Base-by-base conservation (phyloP, 2,888 invertebrate genomes). In the Agrochola lychnidis region DNA sequence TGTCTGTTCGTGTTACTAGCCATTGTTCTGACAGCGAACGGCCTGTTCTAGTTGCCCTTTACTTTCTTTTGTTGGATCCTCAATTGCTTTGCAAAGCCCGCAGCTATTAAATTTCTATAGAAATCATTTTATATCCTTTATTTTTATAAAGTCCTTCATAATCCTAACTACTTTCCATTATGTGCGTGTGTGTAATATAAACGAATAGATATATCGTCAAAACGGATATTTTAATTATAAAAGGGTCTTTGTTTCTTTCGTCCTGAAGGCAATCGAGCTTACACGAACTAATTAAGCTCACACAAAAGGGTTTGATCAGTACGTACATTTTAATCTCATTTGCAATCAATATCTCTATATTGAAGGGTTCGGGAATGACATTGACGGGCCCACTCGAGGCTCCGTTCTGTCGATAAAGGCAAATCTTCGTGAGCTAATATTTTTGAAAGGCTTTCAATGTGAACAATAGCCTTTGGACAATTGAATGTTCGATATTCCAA, bases 261-360 rank as follows among this genome's bases (percentile, higher is more conserved):
- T 71, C 72, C 66, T 67, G 42, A 76, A 74, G 85, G 70, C 78
- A 83, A 87, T 82, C 69, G 80, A 79, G 78, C 75, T 70, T 75
- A 75, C 78, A 80, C 42, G 79, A 77, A 76, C 73, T 85, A 87
- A 89, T 89, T 90, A 89, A 85, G 84, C 83, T 87, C 77, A 87
- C 83, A 87, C 83, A 89, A 88, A 88, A 88, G 88, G 87, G 87
- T 85, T 88, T 84, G 88, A 88, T 87, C 85, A 85, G 82, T 88
- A 84, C 79, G 78, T 85, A 91, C 86, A 87, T 89, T 91, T 89
- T 90, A 91, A 92, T 91, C 88, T 89, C 83, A 91, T 93, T 93
- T 89, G 87, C 89, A 92, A 92, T 92, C 88, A 90, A 90, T 89
- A 85, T 84, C 84, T 83, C 84, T 85, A 85, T 88, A 89, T 88